Evolutionary conservation across 2,113 vertebrate genomes (phyloP), one percentile per base, ranked within the genome.

Genomic region (Pterocles burchelli): DNA sequence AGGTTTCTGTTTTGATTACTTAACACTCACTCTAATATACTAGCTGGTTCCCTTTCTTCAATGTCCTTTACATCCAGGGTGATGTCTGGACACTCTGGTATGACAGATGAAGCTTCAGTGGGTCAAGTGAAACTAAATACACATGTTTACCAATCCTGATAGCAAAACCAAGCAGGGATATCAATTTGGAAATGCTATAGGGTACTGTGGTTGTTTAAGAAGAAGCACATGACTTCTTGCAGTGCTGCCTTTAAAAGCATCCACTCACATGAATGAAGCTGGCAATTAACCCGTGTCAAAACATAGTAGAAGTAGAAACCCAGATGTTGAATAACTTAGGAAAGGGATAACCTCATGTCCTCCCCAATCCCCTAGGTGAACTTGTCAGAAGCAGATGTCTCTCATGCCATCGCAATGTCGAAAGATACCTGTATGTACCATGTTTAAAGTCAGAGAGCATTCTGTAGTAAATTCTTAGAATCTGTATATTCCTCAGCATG

Each of bases 261-360:
- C 87, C 43, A 85, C 93, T 96, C 89, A 94, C 73, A 86, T 90
- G 93, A 95, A 96, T 84, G 85, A 97, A 95, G 87, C 80, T 97
- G 90, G 85, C 97, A 97, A 97, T 97, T 97, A 97, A 94, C 95
- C 96, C 25, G 7, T 89, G 96, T 97, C 96, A 97, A 96, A 96
- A 97, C 96, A 97, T 17, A 90, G 87, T 54, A 77, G 93, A 95
- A 93, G 74, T 92, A 85, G 85, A 97, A 97, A 96, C 91, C 49
- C 88, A 97, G 92, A 96, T 95, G 93, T 95, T 5, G 11, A 91
- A 95, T 95, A 96, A 94, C 76, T 97, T 95, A 94, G 70, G 95
- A 88, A 93, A 94, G 66, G 95, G 85, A 95, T 96, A 96, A 95
- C 91, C 96, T 95, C 92, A 34, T 61, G 74, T 97, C 90, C 81